Evolutionary conservation across 1,140 invertebrate genomes (phyloP), one percentile per base, ranked within the genome.

Genomic region (Bathynomus jamesi): DNA sequence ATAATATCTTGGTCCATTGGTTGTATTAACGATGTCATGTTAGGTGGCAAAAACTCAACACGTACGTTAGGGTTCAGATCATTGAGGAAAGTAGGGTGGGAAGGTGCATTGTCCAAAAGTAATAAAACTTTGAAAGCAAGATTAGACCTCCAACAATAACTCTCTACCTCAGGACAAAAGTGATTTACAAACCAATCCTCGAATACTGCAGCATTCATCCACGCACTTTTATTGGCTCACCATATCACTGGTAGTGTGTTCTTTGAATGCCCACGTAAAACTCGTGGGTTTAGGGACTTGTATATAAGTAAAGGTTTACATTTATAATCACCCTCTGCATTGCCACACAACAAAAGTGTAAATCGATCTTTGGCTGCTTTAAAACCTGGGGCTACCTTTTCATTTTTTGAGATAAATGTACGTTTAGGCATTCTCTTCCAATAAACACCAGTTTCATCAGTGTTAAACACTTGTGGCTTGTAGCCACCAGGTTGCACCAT

Each of bases 391-490:
- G 62, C 27, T 11, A 27, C n/a, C 62, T 21, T 21, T 24, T 64
- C 62, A 10, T 64, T 24, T 24, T 64, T 27, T 10, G 10, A 21
- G 11, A 64, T 10, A 24, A 21, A 64, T n/a, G 62, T 64, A 10
- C 27, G 10, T 10, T 24, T n/a, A 10, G 62, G 62, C 27, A 64
- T 21, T 24, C 27, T 10, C 62, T 64, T 64, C 62, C 62, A 64
- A 64, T 21, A 64, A 10, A 64, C 10, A 27, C 62, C 62, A 10
- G 62, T 64, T 64, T 64, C 24, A 24, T 64, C 62, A 11, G 24
- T 64, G 62, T 64, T 64, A 24, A 21, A 64, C 46, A 53, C 46
- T 53, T 53, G 46, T n/a, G n/a, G n/a, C n/a, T n/a, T n/a, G n/a
- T n/a, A n/a, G n/a, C n/a, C n/a, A n/a, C n/a, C n/a, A n/a, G n/a